Percentiles rank a stretch among this genome's conserved stretches.
Conservation (phyloP, 2,888 invertebrate genomes). For the Scrobipalpa atriplicella region DNA sequence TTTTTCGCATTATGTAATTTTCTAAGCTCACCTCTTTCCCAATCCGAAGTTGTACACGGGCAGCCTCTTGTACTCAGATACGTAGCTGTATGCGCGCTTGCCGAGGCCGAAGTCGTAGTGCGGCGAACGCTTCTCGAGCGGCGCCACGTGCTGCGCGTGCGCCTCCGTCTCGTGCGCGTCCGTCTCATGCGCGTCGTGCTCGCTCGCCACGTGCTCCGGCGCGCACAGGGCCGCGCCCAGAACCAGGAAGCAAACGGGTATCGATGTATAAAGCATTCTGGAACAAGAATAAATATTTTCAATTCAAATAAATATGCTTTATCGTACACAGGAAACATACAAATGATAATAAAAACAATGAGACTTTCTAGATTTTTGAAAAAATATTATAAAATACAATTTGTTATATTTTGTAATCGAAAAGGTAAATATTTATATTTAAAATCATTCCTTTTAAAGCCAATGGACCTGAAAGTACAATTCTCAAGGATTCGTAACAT, state of each 20-base stretch:
- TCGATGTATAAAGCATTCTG: conserved; percentile 69
- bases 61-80: conserved; percentile 84
- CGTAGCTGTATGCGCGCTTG: conserved; percentile 83
- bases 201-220: conserved; percentile 61
- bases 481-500: no score
- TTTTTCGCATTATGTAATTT: no score
- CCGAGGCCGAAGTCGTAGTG: conserved; percentile 82
- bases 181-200: conserved; percentile 43
- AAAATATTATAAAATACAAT: no score
- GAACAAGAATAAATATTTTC: conserved; percentile 42
- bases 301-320: not conserved
- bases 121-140: conserved; percentile 72
- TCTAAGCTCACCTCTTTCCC: conserved; percentile 78
- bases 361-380: no score
- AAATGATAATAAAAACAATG: no score
- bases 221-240: conserved; percentile 63
- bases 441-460: no score
- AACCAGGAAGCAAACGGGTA: conserved; percentile 61
- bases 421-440: no score
- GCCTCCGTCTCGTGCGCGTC: conserved; percentile 41
- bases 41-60: conserved; percentile 84
- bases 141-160: conserved; percentile 37
- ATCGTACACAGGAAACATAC: not conserved
- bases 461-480: no score
- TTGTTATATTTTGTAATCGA: no score